Base-by-base conservation (phyloP, 2,797 vertebrate genomes). In the Peromyscus attwateri region DNA sequence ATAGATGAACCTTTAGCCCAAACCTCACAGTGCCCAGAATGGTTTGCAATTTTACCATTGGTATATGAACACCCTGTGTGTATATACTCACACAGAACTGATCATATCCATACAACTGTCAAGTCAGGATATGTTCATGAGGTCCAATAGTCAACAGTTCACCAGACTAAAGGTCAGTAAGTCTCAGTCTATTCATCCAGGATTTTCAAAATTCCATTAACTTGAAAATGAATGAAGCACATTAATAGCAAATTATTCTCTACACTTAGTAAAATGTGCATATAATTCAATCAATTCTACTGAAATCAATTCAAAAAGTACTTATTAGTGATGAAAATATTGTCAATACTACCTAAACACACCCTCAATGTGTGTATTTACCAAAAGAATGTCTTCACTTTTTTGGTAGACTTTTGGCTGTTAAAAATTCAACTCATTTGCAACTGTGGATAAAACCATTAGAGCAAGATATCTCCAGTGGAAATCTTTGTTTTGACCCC, bases 191-290 rank as follows among this genome's bases (percentile, higher is more conserved):
- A 46, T 68, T 84, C 34, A 91, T 31, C 31, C 2, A 96, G 79
- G 95, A 89, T n/a, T 94, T 93, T 80, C 77, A 95, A 94, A 93
- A 89, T 89, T 91, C 29, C 91, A 95, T 79, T 95, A 92, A 95
- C 57, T 95, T 95, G 37, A 89, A 95, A 97, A 76, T 60, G 1
- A 92, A 87, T 81, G 71, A 95, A 89, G 40, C n/a, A 94, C 76
- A 80, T 62, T 76, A 96, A 76, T 60, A 31, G 49, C 25, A 87
- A 96, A 92, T 89, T 95, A 77, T 77, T 83, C 29, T 76, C 52
- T 77, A 82, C 1, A 80, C 2, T 90, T 85, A 92, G 19, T 87
- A 79, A 95, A 92, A 94, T 79, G 92, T 40, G 37, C 37, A 95
- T n/a, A 80, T 0, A 87, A 80, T 89, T 95, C 40, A 90, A 70